Percentiles rank a stretch among this genome's conserved stretches.
Evolutionary conservation across 2,797 vertebrate genomes (phyloP).

Genomic region (Glyptemys insculpta): DNA sequence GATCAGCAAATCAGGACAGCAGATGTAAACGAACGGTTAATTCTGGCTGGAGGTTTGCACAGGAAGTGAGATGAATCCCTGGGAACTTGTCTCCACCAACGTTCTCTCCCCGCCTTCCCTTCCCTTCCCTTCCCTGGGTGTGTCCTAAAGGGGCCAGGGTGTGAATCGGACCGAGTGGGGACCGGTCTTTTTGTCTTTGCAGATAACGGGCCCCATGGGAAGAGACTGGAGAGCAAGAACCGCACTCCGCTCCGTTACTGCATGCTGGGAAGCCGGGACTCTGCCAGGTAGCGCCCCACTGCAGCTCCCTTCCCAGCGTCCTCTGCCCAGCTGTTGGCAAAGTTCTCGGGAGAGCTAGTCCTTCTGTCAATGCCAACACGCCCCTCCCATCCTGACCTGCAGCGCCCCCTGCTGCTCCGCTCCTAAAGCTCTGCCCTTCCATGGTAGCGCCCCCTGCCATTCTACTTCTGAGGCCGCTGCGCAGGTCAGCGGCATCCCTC

Average conservation of each 20-base stretch:
- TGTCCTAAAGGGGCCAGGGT: neutral
- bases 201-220: slow-evolving; percentile 54
- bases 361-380: neutral
- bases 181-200: neutral
- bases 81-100: neutral
- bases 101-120: too few species aligned
- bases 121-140: neutral
- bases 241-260: slow-evolving; percentile 91
- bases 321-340: neutral
- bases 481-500: neutral
- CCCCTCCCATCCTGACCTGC: neutral
- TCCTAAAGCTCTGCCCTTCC: neutral
- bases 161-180: neutral
- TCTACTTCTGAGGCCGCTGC: too few species aligned
- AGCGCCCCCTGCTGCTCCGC: neutral
- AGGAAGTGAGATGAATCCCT: neutral
- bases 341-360: neutral
- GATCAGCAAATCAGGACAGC: neutral
- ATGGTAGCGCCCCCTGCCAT: too few species aligned
- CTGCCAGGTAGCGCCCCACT: slow-evolving; percentile 83
- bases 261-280: slow-evolving; percentile 91
- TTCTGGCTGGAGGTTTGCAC: neutral
- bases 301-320: neutral
- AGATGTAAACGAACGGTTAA: neutral
- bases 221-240: slow-evolving; percentile 82